Evolutionary conservation across 2,797 vertebrate genomes (phyloP), one percentile per base, ranked within the genome.

Genomic region (Crypturellus tataupa): DNA sequence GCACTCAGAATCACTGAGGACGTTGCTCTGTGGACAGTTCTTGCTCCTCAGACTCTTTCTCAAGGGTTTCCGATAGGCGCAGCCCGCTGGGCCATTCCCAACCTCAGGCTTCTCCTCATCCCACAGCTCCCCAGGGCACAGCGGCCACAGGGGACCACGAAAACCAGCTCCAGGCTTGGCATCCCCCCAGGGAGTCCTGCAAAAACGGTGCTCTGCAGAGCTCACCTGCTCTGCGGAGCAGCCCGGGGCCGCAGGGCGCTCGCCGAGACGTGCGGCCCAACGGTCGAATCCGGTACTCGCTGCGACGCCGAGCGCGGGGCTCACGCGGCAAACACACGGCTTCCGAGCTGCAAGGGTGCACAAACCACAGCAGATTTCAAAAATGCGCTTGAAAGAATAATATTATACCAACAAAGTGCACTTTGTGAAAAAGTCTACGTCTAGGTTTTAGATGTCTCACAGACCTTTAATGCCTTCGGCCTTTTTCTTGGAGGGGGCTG

Each of bases 61-160:
- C 27, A 40, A 49, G 49, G 21, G n/a, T 16, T 90, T 86, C 63
- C 1, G 0, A 83, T 78, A 55, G 0, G 0, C 27, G 56, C 2
- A 2, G 31, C 46, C 23, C 33, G 16, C 37, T 62, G 14, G 4
- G 7, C 33, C 17, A 17, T 67, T 89, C 68, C 58, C 73, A 37
- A 70, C 4, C 27, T 33, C 1, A 0, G 0, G 0, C 10, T 44
- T 24, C 44, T 3, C 10, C 81, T 75, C 14, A 3, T 47, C 21
- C 21, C 21, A 21, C 47, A 49, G 47, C 47, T 12, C 23, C 12
- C 42, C 17, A 8, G 42, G 42, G 42, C 42, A 20, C 44, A 9
- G 44, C 44, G 19, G 44, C 21, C 10, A 3, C 67, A 44, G 70
- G 42, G 33, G 18, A 25, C 10, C 39, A 56, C 10, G 18, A 58